phyloP scores from a whole-genome alignment of 1,140 invertebrate genomes.

The Calliphora vicina region DNA sequence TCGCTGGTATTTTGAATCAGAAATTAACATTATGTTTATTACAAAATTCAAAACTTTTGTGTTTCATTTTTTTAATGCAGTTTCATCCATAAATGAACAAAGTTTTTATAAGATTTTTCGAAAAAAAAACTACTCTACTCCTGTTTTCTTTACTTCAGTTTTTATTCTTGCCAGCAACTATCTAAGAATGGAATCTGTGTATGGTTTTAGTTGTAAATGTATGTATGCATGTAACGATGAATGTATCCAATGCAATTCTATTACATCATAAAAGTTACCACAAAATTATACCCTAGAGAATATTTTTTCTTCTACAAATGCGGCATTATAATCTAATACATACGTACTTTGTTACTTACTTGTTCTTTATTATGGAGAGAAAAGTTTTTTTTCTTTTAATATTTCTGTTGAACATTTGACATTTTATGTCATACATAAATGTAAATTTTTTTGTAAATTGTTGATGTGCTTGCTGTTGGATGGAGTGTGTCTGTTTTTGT shows the following conservation, averaged over 20 bases:
- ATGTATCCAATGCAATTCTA: neutral
- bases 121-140: neutral
- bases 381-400: neutral
- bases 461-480: too few species aligned
- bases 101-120: slow-evolving; percentile 14
- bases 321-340: neutral
- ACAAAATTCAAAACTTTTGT: neutral
- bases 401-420: neutral
- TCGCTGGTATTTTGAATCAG: neutral
- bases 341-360: too few species aligned
- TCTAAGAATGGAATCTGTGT: too few species aligned
- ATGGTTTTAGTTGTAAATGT: too few species aligned
- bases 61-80: neutral
- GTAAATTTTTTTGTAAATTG: neutral
- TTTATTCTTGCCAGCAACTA: neutral
- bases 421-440: slow-evolving; percentile 6
- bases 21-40: neutral
- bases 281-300: slow-evolving; percentile 15
- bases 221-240: too few species aligned
- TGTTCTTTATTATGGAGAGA: too few species aligned
- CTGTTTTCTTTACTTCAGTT: neutral
- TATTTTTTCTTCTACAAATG: neutral
- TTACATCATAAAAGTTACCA: slow-evolving; percentile 2
- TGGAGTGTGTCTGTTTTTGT: too few species aligned
- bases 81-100: slow-evolving; percentile 5